Conservation (phyloP, 2,888 invertebrate species). For the Sinotaia quadrata region DNA sequence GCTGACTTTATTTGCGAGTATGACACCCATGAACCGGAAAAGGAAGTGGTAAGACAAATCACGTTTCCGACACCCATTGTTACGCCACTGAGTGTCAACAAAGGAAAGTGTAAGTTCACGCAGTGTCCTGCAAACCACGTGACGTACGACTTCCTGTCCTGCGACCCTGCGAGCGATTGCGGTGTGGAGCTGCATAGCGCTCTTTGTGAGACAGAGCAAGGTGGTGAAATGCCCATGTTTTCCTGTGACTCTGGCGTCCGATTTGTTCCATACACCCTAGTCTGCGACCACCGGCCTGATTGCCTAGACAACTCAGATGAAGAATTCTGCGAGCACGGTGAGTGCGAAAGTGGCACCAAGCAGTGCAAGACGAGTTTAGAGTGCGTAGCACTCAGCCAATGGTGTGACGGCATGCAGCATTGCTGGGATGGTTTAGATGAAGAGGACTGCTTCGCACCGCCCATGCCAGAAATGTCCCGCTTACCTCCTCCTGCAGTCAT, state of each 20-base stretch:
- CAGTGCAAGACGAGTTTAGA: slow-evolving; percentile 25
- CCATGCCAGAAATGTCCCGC: slow-evolving; percentile 18
- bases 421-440: slow-evolving; percentile 60
- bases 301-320: slow-evolving; percentile 29
- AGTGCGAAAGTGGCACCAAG: slow-evolving; percentile 20
- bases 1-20: slow-evolving; percentile 27
- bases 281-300: slow-evolving; percentile 24
- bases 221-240: slow-evolving; percentile 20
- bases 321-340: slow-evolving; percentile 25
- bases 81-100: not conserved
- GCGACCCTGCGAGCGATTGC: slow-evolving; percentile 31
- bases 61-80: not conserved
- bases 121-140: slow-evolving; percentile 26
- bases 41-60: not conserved
- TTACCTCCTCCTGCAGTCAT: slow-evolving; percentile 29
- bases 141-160: slow-evolving; percentile 27
- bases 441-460: slow-evolving; percentile 27
- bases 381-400: slow-evolving; percentile 24
- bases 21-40: not conserved
- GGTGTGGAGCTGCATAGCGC: slow-evolving; percentile 17
- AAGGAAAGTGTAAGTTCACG: slow-evolving; percentile 10
- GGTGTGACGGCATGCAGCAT: slow-evolving; percentile 50
- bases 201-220: slow-evolving; percentile 22
- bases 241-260: slow-evolving; percentile 32
- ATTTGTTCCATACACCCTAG: slow-evolving; percentile 23